Evolutionary conservation across 1,140 invertebrate species (phyloP).

Genomic region (Bombus waltoni): DNA sequence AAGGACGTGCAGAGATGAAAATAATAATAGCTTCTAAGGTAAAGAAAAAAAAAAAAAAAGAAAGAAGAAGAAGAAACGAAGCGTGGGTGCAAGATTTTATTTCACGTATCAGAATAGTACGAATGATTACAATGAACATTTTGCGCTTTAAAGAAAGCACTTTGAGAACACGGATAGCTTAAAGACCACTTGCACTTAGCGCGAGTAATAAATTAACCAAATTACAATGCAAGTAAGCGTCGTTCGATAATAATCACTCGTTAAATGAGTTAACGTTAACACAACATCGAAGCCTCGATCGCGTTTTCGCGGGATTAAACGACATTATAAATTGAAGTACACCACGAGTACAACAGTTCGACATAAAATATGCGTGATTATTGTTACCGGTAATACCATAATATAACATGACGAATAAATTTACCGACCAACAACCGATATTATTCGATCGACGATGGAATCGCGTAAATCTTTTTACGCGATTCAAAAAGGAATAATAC

Average conservation of each 20-base stretch:
- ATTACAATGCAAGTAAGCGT: background rate
- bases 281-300: conserved; percentile 3
- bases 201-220: background rate
- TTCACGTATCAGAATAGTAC: background rate
- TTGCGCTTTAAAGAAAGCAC: no score
- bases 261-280: conserved; percentile 1
- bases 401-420: background rate
- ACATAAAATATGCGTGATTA: background rate
- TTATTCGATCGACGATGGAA: background rate
- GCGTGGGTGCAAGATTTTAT: conserved; percentile 30
- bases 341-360: no score
- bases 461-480: no score
- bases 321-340: background rate
- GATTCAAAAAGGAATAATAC: no score
- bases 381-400: background rate
- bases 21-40: conserved; percentile 15
- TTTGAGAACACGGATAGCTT: background rate
- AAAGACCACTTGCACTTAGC: background rate
- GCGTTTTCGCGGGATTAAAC: background rate
- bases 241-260: background rate
- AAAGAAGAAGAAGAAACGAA: background rate
- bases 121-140: background rate
- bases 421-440: background rate
- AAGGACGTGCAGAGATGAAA: conserved; percentile 27
- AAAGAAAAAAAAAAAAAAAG: no score